Base-by-base conservation (phyloP, 1,140 invertebrate species). In the Ceratosolen solmsi region DNA sequence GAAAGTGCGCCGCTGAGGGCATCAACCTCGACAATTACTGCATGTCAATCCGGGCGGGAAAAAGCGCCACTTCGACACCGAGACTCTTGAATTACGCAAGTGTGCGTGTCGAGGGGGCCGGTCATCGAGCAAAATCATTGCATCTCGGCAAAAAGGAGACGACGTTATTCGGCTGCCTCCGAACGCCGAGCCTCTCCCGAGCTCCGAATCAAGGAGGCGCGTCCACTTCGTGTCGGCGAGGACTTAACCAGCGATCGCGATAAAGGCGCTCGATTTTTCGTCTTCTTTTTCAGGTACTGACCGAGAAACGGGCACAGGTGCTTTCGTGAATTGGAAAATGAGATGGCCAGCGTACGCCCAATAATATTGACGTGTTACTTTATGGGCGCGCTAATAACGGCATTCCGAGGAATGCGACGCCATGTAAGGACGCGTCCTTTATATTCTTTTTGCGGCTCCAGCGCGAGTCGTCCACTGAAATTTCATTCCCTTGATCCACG, bases 351-450 rank as follows among this genome's bases (percentile, higher is more conserved):
- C 17, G 56, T 41, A 78, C 20, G 22, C 22, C 5, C 20, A 22
- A 36, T 72, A 60, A 58, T 65, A 81, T 81, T 74, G 72, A 81
- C 63, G 73, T 70, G 80, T 81, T 81, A 81, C 80, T 81, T 81
- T 76, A 75, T 15, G 46, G 51, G 27, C 54, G 30, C 36, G 33
- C 25, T 54, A 60, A 58, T 60, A 80, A 58, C 65, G 68, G 68
- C 25, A 68, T 25, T 11, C 60, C n/a, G 25, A 46, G 63, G 63
- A 68, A 68, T 33, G 27, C 60, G 63, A 9, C 2, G 7, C 41
- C 27, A 15, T n/a, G 63, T 30, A 36, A 30, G 63, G 11, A 15
- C 7, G 8, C 15, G 33, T 25, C 20, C 17, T 60, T 38, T 75
- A 4, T 27, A n/a, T 75, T 38, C 30, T 38, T 75, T 58, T 58